Base-by-base conservation (phyloP, 2,113 vertebrate genomes). In the Gobio gobio region DNA sequence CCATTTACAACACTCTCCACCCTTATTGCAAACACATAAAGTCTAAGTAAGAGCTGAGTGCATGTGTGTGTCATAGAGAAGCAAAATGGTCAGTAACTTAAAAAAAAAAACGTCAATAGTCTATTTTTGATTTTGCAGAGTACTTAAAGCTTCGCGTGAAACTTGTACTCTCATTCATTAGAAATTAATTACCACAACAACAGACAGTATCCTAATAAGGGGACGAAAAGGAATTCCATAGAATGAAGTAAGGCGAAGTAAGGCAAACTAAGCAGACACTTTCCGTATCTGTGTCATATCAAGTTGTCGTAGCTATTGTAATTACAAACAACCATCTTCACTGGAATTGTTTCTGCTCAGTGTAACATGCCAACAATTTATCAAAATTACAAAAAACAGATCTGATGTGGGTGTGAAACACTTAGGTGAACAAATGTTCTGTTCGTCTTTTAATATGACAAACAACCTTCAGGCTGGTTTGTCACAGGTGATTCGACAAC, bases 21-120 rank as follows among this genome's bases (percentile, higher is more conserved):
- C 40, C 33, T 75, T 66, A 80, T 51, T 43, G 13, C 76, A 83
- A 82, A 64, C 58, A 73, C 9, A 83, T 12, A n/a, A 20, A 7
- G 43, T 36, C 43, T 74, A 82, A 59, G 13, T 63, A 47, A 61
- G 14, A 61, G 26, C 26, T 54, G 20, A 64, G 13, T 4, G 20
- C 29, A n/a, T 5, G n/a, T 72, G 20, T 68, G 64, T 63, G 54
- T 14, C 26, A 72, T 2, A n/a, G 83, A 84, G 86, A 68, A 80
- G 5, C 7, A 84, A 68, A 85, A 76, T 72, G 36, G 51, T 61
- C 80, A 56, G 18, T 56, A 56, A 22, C 43, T 82, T 89, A 79
- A 80, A 78, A 78, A 29, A 29, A 20, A 78, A 59, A 29, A 29
- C 24, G 54, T 24, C 12, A 83, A 51, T 63, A 8, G 8, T 45